These are phyloP conservation scores for Podargus strigoides DNA, from an alignment of 2,797 vertebrate species.

Conservation along the genomic window DNA sequence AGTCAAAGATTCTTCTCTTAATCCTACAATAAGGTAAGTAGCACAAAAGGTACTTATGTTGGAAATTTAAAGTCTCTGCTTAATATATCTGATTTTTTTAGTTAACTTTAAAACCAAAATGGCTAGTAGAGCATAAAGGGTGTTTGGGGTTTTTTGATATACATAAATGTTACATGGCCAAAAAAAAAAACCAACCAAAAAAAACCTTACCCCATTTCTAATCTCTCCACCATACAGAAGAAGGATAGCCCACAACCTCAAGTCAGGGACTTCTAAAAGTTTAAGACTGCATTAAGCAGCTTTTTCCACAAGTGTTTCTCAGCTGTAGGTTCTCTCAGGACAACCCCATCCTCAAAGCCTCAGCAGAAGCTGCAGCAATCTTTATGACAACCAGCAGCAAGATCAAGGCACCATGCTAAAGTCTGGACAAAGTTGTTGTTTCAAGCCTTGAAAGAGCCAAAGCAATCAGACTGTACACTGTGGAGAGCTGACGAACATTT, in stretches of 20 bases:
- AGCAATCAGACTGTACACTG: neutral
- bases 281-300: neutral
- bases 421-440: neutral
- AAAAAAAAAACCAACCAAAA: neutral
- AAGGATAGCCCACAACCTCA: neutral
- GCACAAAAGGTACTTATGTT: neutral
- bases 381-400: neutral
- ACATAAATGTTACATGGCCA: neutral
- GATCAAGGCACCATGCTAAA: neutral
- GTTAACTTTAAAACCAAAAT: neutral
- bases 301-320: neutral
- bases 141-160: neutral
- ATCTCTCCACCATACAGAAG: neutral
- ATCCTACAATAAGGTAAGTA: neutral
- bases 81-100: neutral
- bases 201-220: neutral
- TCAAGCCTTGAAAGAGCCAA: neutral
- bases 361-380: neutral
- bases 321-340: neutral
- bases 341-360: neutral
- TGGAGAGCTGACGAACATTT: neutral
- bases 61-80: neutral
- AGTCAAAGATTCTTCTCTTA: neutral
- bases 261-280: neutral
- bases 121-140: neutral